These are phyloP conservation scores for Mallotus villosus DNA, from an alignment of 2,797 vertebrate genomes.

Conservation along the genomic window DNA sequence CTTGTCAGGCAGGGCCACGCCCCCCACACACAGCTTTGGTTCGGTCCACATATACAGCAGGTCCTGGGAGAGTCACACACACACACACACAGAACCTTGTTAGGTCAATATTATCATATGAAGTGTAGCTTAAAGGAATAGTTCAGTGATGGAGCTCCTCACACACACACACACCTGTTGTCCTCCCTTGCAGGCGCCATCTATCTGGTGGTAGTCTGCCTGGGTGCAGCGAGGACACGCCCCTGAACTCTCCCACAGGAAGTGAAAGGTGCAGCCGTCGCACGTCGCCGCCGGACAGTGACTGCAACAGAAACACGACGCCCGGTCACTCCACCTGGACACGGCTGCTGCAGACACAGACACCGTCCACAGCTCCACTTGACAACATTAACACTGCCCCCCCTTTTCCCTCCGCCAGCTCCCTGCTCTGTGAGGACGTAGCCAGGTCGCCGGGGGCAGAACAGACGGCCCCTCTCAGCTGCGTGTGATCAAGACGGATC, in stretches of 20 bases:
- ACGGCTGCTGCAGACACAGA: not conserved
- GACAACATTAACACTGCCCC: not conserved
- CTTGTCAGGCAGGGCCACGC: slow-evolving; percentile 85
- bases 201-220: slow-evolving; percentile 90
- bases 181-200: slow-evolving; percentile 89
- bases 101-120: not conserved
- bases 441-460: too few species aligned
- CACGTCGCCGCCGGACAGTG: slow-evolving; percentile 92
- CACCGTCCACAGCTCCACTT: not conserved
- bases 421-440: too few species aligned
- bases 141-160: not conserved
- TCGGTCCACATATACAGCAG: slow-evolving; percentile 93
- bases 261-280: slow-evolving; percentile 91
- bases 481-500: too few species aligned
- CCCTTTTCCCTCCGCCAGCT: not conserved
- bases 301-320: slow-evolving; percentile 64
- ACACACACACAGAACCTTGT: not conserved
- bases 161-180: slow-evolving; percentile 77
- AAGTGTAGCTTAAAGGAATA: not conserved
- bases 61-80: slow-evolving; percentile 73
- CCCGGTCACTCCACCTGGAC: not conserved
- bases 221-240: slow-evolving; percentile 91
- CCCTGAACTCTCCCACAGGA: slow-evolving; percentile 92
- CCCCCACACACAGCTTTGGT: slow-evolving; percentile 88
- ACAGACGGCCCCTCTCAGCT: too few species aligned